Base-by-base conservation (phyloP, 2,888 invertebrate species). In the Sarcophaga caerulescens region DNA sequence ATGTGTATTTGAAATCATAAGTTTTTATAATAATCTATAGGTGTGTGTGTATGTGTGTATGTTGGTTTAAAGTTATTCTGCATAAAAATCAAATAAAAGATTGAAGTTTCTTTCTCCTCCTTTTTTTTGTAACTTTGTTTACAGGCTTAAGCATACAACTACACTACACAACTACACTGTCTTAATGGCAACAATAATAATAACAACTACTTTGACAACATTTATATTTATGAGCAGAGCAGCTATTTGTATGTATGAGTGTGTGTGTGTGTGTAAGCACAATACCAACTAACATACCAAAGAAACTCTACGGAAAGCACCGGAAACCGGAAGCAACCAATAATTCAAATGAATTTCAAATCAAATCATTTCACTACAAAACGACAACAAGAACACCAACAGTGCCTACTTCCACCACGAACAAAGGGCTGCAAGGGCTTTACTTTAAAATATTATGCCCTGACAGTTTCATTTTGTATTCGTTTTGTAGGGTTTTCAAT, bases 271-370 rank as follows among this genome's bases (percentile, higher is more conserved):
- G 17, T 14, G 47, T 47, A 14, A 14, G 14, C 47, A 47, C n/a
- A 69, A 74, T 60, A 68, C 68, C 80, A 79, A 88, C 87, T 88
- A 89, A 85, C 86, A 88, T 52, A 68, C 70, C 71, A 81, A 85
- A 81, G 90, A 90, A 90, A 91, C 90, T 90, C 89, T 89, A 91
- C 89, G 89, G 35, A 89, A 90, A 90, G 89, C 89, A 89, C 89
- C 91, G 92, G 91, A 92, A 90, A 89, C 92, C 90, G 91, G 92
- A 92, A 92, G 91, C 89, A 91, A 91, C 91, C 91, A 92, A 92
- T 92, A 92, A 92, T 90, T 92, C 91, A 92, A 91, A 91, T 91
- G 90, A 92, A 91, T 92, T 91, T 90, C 90, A 91, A 91, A 91
- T 91, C 91, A 91, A 92, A 92, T 92, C 91, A 91, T 90, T 91